Percentiles rank a stretch among this genome's conserved stretches.
phyloP scores from a whole-genome alignment of 2,797 vertebrate species.

The Tarsius wallacei region DNA sequence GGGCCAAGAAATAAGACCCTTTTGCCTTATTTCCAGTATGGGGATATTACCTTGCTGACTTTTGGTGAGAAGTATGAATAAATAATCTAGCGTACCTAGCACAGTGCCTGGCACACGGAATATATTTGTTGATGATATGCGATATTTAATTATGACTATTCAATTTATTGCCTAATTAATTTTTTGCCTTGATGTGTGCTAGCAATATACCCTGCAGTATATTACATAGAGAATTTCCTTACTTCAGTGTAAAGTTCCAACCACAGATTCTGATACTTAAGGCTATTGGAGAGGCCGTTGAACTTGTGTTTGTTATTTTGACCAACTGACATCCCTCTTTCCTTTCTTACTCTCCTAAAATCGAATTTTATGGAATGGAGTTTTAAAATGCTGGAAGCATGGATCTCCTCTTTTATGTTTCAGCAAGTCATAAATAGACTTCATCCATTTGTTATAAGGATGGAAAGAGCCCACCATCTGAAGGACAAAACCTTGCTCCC shows the following conservation, averaged over 20 bases:
- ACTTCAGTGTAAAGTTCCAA: background rate
- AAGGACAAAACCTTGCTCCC: conserved; percentile 67
- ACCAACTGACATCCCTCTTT: background rate
- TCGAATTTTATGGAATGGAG: background rate
- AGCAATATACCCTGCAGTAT: background rate
- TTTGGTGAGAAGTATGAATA: background rate
- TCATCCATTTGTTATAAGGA: conserved; percentile 6
- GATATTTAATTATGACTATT: background rate
- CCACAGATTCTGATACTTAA: background rate
- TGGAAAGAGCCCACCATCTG: conserved; percentile 29
- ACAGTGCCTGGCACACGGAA: background rate
- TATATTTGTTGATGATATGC: background rate
- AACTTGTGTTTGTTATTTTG: background rate
- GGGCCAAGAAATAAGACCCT: background rate
- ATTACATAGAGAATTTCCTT: background rate
- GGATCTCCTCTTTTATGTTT: conserved; percentile 4
- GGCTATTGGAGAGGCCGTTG: background rate
- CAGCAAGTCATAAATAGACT: background rate
- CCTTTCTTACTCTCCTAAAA: conserved; percentile 1
- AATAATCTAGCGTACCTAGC: background rate
- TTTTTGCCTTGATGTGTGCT: background rate
- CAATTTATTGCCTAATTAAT: background rate
- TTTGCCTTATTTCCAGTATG: background rate
- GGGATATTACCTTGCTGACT: background rate
- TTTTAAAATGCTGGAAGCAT: background rate